Evolutionary conservation across 2,113 vertebrate species (phyloP), one percentile per base, ranked within the genome.

Genomic region (Tyrannus savana): DNA sequence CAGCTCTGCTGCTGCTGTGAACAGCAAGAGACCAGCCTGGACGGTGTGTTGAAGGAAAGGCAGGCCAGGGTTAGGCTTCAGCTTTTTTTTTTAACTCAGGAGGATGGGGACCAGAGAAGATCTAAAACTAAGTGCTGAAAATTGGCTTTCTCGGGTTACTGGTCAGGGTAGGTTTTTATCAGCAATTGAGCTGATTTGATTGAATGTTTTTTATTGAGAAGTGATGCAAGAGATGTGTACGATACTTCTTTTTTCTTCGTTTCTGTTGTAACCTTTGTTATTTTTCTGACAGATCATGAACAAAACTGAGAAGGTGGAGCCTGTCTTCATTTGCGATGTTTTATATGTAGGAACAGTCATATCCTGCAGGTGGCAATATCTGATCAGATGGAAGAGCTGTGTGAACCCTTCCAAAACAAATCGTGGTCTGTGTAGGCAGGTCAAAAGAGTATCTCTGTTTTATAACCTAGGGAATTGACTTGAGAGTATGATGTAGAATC

Each of bases 291-390:
- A 72, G 41, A 14, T 84, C 2, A 22, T 49, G 28, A 63, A 19
- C 9, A 42, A 53, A 80, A 76, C 7, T 30, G 28, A 17, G 4
- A 47, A 55, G 3, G 31, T 59, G 46, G 3, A 5, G 13, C 47
- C 24, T 42, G 22, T 56, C 18, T 42, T 75, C 1, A 28, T 53
- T 37, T 41, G 42, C 28, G 15, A 7, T 16, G 2, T 24, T 85
- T 53, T 46, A 1, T 35, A 2, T 88, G 67, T 90, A 75, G 68
- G 30, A 84, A 11, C 59, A 2, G 0, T 49, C 1, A 0, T 67
- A 44, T 84, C 96, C 96, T 96, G 85, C 56, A 95, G 96, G 74
- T 97, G 96, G 96, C 96, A 68, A 19, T 80, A 42, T 46, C 59
- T 49, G 75, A 76, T 94, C 79, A 74, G 24, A 27, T 41, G 2